Percentiles rank a stretch among this genome's conserved stretches.
phyloP scores from a whole-genome alignment of 2,797 vertebrate species.

The Spatula versicolor region DNA sequence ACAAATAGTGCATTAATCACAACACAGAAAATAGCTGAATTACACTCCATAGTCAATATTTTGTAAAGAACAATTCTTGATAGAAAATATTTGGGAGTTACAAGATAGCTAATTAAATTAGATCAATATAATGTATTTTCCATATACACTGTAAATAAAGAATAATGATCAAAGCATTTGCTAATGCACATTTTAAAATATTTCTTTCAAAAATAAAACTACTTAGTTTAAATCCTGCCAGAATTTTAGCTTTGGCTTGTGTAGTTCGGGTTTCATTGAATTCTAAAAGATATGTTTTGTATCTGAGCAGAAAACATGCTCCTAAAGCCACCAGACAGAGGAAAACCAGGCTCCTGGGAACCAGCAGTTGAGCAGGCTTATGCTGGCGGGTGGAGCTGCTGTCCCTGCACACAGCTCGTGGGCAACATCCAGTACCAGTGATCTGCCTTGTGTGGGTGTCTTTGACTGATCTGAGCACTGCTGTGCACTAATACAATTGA shows the following conservation, averaged over 20 bases:
- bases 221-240: neutral
- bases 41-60: neutral
- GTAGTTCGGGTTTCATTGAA: neutral
- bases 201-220: neutral
- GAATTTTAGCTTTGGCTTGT: neutral
- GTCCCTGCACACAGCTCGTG: rapidly evolving
- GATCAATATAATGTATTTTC: neutral
- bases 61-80: neutral
- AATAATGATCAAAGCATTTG: neutral
- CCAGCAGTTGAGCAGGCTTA: neutral
- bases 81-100: neutral
- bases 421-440: neutral
- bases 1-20: neutral
- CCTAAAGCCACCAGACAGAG: neutral
- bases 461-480: neutral
- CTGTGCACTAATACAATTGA: neutral
- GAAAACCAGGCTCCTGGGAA: too few species aligned
- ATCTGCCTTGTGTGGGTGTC: neutral
- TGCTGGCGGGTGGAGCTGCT: neutral
- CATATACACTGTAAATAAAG: neutral
- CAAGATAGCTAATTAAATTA: neutral
- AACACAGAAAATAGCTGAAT: neutral
- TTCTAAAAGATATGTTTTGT: neutral
- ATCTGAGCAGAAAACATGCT: rapidly evolving
- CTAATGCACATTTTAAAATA: neutral